Conservation (phyloP, 2,797 vertebrate species). For the Crypturellus tataupa region DNA sequence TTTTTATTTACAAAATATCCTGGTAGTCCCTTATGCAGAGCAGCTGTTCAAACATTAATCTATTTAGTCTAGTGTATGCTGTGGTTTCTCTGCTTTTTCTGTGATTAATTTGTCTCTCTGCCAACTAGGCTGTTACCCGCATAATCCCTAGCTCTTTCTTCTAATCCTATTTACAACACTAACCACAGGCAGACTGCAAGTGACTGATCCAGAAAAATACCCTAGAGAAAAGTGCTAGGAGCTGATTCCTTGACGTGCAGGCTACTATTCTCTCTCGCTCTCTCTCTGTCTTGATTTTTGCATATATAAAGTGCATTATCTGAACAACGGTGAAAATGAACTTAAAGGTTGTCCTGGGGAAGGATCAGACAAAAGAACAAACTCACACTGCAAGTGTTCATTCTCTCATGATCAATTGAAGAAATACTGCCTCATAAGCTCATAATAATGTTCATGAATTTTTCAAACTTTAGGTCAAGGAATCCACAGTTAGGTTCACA, state of each 20-base stretch:
- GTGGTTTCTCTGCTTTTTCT: constrained; percentile 5
- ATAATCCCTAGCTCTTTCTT: constrained; percentile 28
- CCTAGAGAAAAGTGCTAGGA: constrained; percentile 10
- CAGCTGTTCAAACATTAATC: constrained; percentile 53
- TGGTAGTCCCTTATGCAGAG: background rate
- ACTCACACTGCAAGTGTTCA: background rate
- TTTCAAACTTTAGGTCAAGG: background rate
- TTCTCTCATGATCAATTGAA: background rate
- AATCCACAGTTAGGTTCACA: background rate
- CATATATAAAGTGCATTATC: background rate
- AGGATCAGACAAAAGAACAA: background rate
- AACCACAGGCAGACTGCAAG: constrained; percentile 30
- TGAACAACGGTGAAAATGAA: background rate
- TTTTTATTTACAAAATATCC: background rate
- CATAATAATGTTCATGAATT: background rate
- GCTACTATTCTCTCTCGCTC: background rate
- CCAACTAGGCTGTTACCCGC: background rate
- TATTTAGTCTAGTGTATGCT: background rate
- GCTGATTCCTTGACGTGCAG: background rate
- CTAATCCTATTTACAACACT: constrained; percentile 62
- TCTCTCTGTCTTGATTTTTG: background rate
- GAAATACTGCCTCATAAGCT: background rate
- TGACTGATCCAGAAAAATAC: constrained; percentile 41
- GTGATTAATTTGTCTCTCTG: constrained; percentile 52
- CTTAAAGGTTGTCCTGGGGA: background rate